phyloP scores from a whole-genome alignment of 2,888 invertebrate species.

The Thecophora atra region DNA sequence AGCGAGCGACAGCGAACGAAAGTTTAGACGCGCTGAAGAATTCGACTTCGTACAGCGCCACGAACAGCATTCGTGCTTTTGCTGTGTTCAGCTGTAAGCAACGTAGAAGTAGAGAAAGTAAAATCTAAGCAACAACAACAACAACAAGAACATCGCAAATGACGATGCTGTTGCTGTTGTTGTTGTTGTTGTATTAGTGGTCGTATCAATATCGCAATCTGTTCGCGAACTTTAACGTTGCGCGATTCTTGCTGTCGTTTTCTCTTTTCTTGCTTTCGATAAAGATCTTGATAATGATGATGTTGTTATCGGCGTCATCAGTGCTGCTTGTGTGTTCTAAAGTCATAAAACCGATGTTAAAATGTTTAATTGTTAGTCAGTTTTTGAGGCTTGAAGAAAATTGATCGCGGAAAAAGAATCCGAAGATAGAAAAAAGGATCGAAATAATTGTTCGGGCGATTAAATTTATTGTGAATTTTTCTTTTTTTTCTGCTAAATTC shows the following conservation, averaged over 20 bases:
- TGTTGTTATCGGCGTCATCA: not conserved
- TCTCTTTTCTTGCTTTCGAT: not conserved
- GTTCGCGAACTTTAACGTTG: not conserved
- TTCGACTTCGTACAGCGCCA: no score
- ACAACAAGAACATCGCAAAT: no score
- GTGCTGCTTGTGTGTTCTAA: constrained; percentile 23
- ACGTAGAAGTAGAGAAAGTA: no score
- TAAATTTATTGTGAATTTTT: not conserved
- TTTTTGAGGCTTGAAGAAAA: constrained; percentile 49
- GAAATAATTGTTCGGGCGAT: not conserved
- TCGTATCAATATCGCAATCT: not conserved
- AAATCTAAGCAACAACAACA: no score
- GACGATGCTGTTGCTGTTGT: no score
- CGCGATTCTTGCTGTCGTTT: not conserved
- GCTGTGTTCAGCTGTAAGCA: no score
- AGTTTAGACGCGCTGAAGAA: no score
- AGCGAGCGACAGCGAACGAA: no score
- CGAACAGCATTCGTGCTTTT: no score
- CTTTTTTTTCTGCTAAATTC: no score
- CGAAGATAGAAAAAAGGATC: constrained; percentile 12
- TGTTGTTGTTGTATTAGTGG: no score
- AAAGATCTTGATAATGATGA: not conserved
- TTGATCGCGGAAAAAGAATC: constrained; percentile 36
- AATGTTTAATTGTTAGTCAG: constrained; percentile 58
- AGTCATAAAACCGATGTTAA: constrained; percentile 56